Conservation (phyloP, 1,140 invertebrate species). For the Dinoponera quadriceps region DNA sequence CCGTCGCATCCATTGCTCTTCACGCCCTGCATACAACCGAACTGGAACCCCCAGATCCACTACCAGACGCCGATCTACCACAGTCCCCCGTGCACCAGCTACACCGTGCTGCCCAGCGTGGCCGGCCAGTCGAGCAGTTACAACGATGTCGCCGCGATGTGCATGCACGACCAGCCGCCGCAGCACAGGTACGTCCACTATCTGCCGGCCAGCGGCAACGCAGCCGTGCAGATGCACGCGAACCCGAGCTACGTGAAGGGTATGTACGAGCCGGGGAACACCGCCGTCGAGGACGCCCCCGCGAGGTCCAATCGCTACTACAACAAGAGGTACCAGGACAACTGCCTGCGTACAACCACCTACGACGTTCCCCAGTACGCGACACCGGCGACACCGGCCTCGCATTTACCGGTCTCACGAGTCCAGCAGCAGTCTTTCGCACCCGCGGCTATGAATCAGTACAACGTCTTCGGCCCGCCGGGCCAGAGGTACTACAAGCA, state of each 20-base stretch:
- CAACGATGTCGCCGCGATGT: neutral
- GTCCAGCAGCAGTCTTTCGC: neutral
- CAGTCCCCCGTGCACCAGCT: slow-evolving; percentile 45
- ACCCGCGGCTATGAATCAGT: slow-evolving; percentile 30
- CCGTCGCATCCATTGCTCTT: slow-evolving; percentile 44
- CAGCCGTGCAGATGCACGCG: slow-evolving; percentile 12
- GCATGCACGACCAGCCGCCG: slow-evolving; percentile 30
- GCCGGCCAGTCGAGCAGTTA: slow-evolving; percentile 13
- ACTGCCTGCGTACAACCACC: slow-evolving; percentile 8
- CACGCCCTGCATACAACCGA: slow-evolving; percentile 62
- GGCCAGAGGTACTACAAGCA: slow-evolving; percentile 4
- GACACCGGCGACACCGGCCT: slow-evolving; percentile 18
- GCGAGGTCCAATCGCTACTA: slow-evolving; percentile 47
- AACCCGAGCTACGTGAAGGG: slow-evolving; percentile 48
- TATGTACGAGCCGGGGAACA: slow-evolving; percentile 31
- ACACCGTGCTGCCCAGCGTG: slow-evolving; percentile 11
- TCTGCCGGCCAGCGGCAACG: slow-evolving; percentile 12
- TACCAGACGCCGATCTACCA: slow-evolving; percentile 48
- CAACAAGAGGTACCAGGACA: slow-evolving; percentile 56
- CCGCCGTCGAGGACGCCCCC: slow-evolving; percentile 5
- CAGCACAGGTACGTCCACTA: slow-evolving; percentile 48
- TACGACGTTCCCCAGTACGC: neutral
- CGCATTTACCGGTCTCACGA: slow-evolving; percentile 30
- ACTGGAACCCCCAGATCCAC: slow-evolving; percentile 59
- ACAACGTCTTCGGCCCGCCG: slow-evolving; percentile 7